Base-by-base conservation (phyloP, 1,140 invertebrate genomes). In the Chironomus striatipennis region DNA sequence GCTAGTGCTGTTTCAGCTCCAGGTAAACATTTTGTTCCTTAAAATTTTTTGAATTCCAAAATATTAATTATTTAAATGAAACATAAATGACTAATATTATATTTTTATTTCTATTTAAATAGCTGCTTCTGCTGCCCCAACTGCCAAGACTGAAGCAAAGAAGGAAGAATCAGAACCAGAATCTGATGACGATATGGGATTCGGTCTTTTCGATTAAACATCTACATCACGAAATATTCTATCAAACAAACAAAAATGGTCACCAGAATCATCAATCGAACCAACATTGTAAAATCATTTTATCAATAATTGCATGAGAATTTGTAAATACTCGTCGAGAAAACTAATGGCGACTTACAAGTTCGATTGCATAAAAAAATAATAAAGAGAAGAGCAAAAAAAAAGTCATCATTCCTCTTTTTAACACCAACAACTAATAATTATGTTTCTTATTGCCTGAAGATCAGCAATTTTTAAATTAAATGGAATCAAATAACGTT, bases 141-240 rank as follows among this genome's bases (percentile, higher is more conserved):
- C 87, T 77, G 88, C 85, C 76, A 89, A 87, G 83, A 89, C 87
- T 81, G 88, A 90, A 78, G 89, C 92, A 76, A 91, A 93, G 83
- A 91, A 93, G 80, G 89, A 91, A 81, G 88, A 91, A 76, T 90
- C 90, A 76, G 90, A 94, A 79, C 90, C 93, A 81, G 90, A 92
- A 77, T 89, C 90, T 42, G 93, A 97, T 82, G 97, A 98, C 79
- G 95, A 97, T 81, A 97, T 99, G 94, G 97, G 96, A 80, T 96
- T 97, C 81, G 94, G 94, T 85, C 90, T 98, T 12, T 98, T 97
- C 80, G 95, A 97, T 83, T 97, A 96, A 90, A 78, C 77, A 75
- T 72, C 70, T 65, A 5, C 8, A 57, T n/a, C 57, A 18, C 1
- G 5, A 4, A 34, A 18, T 20, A 67, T n/a, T n/a, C 18, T 17